phyloP scores from a whole-genome alignment of 2,888 invertebrate genomes.

The Octonoba sinensis region DNA sequence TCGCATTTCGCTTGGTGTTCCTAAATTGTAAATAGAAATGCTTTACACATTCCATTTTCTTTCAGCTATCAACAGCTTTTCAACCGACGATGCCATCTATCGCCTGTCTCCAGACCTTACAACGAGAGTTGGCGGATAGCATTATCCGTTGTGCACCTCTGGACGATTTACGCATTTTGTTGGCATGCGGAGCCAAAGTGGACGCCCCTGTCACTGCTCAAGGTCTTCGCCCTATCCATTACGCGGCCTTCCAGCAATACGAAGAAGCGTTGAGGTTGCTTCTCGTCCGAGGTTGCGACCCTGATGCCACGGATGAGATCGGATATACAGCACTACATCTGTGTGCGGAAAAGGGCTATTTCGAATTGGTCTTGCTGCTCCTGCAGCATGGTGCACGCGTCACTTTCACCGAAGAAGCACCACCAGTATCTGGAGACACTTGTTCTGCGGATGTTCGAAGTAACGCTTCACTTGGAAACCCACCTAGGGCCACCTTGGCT shows the following conservation, averaged over 20 bases:
- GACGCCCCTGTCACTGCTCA: conserved; percentile 69
- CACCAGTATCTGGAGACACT: conserved; percentile 77
- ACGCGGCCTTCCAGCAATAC: conserved; percentile 88
- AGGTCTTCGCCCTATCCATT: conserved; percentile 89
- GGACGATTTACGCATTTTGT: conserved; percentile 86
- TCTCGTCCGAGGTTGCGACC: conserved; percentile 84
- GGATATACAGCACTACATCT: conserved; percentile 92
- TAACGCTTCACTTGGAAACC: conserved; percentile 66
- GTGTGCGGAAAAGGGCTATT: conserved; percentile 77
- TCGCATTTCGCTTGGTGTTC: too few relatives aligned
- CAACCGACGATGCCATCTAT: conserved; percentile 65
- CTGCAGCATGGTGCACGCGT: conserved; percentile 84
- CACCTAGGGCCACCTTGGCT: conserved; percentile 66
- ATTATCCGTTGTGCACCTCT: conserved; percentile 89
- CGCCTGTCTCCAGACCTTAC: conserved; percentile 73
- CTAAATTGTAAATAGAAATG: too few relatives aligned
- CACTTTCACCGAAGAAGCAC: conserved; percentile 75
- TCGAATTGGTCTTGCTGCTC: conserved; percentile 74
- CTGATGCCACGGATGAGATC: conserved; percentile 87
- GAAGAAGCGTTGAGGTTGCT: conserved; percentile 83
- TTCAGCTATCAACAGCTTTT: not conserved
- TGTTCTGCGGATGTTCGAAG: conserved; percentile 72
- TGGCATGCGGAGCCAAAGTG: conserved; percentile 85
- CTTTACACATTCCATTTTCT: too few relatives aligned
- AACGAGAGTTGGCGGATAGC: conserved; percentile 89